A percentile compares a stretch with the other conserved stretches of the same genome.
phyloP scores from a whole-genome alignment of 2,113 vertebrate genomes.

The Carollia perspicillata region DNA sequence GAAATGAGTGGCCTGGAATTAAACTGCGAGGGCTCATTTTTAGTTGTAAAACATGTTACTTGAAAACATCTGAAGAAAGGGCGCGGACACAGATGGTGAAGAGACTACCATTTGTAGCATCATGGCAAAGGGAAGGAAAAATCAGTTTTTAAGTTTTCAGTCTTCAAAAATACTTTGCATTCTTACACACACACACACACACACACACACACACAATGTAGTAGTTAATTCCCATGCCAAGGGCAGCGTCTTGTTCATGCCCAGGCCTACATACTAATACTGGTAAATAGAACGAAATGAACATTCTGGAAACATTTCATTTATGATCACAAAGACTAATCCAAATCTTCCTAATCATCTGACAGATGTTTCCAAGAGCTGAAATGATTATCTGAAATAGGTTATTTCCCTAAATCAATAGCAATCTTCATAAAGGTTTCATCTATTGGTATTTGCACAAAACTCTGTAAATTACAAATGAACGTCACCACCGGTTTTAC shows the following conservation, averaged over 20 bases:
- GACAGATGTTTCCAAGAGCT: slow-evolving; percentile 35
- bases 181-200: neutral
- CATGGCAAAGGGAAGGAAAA: neutral
- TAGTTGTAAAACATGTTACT: slow-evolving; percentile 42
- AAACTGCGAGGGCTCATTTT: slow-evolving; percentile 27
- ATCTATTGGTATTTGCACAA: neutral
- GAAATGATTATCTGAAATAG: slow-evolving; percentile 32
- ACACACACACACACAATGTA: neutral
- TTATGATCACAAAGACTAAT: neutral
- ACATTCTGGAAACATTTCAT: neutral
- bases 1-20: slow-evolving; percentile 21
- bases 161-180: slow-evolving; percentile 47
- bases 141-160: neutral
- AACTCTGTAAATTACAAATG: slow-evolving; percentile 39
- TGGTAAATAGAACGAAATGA: neutral
- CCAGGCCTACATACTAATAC: neutral
- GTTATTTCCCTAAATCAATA: slow-evolving; percentile 32
- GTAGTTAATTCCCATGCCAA: neutral
- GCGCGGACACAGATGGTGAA: slow-evolving; percentile 41
- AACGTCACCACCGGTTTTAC: slow-evolving; percentile 37
- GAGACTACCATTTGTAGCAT: slow-evolving; percentile 25
- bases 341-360: neutral
- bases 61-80: slow-evolving; percentile 45
- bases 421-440: slow-evolving; percentile 43
- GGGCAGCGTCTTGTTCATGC: neutral